Base-by-base conservation (phyloP, 2,888 invertebrate genomes). In the Erebia aethiops region DNA sequence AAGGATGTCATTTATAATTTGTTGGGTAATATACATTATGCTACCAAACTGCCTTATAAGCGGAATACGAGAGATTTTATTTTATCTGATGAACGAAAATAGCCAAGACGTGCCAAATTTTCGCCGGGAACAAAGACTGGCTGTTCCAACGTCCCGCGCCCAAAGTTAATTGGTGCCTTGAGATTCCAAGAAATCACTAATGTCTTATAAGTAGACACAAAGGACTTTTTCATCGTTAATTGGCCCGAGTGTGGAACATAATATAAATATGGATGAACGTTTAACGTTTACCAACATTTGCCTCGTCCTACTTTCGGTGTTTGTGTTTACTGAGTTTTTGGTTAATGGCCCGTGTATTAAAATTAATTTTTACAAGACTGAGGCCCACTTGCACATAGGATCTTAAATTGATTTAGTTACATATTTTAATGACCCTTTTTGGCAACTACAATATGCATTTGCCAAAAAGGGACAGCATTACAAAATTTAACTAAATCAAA, bases 21-120 rank as follows among this genome's bases (percentile, higher is more conserved):
- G 21, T 46, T 16, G 43, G 16, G 9, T 46, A 0, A n/a, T 8
- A 13, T 43, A 13, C 21, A n/a, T n/a, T 60, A 57, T 14, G 46
- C 57, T 66, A 60, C 57, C 72, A 60, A 46, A 14, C 14, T 46
- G 11, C 62, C 66, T 60, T 63, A 64, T 69, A 56, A 41, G 61
- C 57, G 58, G 62, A 68, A 67, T 61, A 35, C 46, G 41, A 57
- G 21, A 70, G 56, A 82, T 61, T 41, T 67, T 43, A 51, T 46
- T 56, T 62, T 63, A 88, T 88, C 87, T 80, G 85, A 87, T 86
- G 79, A 75, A 80, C 82, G 75, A 81, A 84, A 85, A 89, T 86
- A 82, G 86, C 81, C 75, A 78, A 80, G 80, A 87, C 89, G 88
- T 89, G 89, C 87, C 87, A 86, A 90, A 87, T 84, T 86, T 84